Percentiles rank a stretch among this genome's conserved stretches.
phyloP scores from a whole-genome alignment of 2,888 invertebrate species.

The Lepidochrysops patricia region DNA sequence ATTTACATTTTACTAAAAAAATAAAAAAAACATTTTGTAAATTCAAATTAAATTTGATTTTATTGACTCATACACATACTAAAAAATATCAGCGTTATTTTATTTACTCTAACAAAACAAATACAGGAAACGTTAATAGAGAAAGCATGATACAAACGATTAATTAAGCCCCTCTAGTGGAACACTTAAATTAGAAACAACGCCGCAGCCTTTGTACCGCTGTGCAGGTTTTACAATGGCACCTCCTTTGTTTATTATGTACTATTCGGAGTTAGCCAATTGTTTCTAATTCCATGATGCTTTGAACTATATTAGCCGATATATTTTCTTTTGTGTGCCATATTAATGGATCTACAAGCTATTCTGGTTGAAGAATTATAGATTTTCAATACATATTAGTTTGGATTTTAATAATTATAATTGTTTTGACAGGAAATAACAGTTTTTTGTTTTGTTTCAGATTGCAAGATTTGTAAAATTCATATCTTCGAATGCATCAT shows the following conservation, averaged over 20 bases:
- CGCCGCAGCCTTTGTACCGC: constrained; percentile 33
- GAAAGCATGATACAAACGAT: constrained; percentile 30
- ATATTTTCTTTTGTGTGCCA: constrained; percentile 6
- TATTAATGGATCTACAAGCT: neutral
- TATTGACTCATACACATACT: no score
- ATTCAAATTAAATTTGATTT: no score
- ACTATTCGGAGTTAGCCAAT: constrained; percentile 15
- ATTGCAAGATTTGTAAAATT: constrained; percentile 19
- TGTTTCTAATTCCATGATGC: constrained; percentile 12
- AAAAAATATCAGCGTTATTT: neutral
- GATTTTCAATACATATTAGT: no score
- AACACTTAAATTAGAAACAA: constrained; percentile 34
- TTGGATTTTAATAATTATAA: no score
- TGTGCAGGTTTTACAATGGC: constrained; percentile 27
- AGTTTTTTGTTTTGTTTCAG: constrained; percentile 23
- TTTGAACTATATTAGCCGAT: constrained; percentile 10
- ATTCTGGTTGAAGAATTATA: no score
- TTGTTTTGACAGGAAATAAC: no score
- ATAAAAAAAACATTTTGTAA: no score
- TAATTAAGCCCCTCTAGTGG: constrained; percentile 34
- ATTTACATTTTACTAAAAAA: no score
- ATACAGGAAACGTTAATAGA: constrained; percentile 26
- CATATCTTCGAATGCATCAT: constrained; percentile 52
- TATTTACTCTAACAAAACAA: constrained; percentile 20
- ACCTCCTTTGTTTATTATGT: constrained; percentile 19